Evolutionary conservation across 1,140 invertebrate genomes (phyloP).

Genomic region (Drosophila mojavensis): DNA sequence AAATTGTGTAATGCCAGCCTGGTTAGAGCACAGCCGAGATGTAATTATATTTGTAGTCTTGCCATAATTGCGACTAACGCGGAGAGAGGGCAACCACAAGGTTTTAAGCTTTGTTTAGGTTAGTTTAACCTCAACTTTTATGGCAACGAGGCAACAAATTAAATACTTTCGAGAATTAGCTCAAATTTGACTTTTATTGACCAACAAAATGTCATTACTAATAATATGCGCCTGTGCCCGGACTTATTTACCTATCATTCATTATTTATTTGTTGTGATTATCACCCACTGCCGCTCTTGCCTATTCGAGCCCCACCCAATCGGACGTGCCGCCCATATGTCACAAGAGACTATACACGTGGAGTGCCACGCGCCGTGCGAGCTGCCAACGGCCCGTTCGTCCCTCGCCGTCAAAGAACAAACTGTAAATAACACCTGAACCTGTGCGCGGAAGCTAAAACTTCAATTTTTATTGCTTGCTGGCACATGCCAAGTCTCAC

Average conservation of each 20-base stretch:
- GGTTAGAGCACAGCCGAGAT: constrained; percentile 1
- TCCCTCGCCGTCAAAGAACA: background rate
- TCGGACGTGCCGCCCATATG: background rate
- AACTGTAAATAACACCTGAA: background rate
- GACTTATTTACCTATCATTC: constrained; percentile 35
- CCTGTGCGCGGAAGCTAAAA: background rate
- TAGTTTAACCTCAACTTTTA: no score
- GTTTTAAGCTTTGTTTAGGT: background rate
- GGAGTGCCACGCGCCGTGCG: constrained; percentile 52
- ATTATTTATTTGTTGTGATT: constrained; percentile 48
- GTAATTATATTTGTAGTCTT: constrained; percentile 17
- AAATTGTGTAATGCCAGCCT: constrained; percentile 29
- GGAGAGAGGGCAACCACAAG: background rate
- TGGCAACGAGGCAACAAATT: no score
- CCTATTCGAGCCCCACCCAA: constrained; percentile 18
- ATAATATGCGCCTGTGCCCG: constrained; percentile 10
- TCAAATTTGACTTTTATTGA: no score
- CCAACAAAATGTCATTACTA: background rate
- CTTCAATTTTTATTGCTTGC: background rate
- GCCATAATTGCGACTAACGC: constrained; percentile 13
- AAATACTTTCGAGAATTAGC: no score
- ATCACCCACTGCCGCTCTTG: constrained; percentile 20
- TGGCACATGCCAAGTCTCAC: background rate
- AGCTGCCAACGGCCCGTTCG: background rate
- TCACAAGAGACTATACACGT: constrained; percentile 55